Evolutionary conservation across 1,140 invertebrate species (phyloP).

Genomic region (Macrotrachela quadricornifera): DNA sequence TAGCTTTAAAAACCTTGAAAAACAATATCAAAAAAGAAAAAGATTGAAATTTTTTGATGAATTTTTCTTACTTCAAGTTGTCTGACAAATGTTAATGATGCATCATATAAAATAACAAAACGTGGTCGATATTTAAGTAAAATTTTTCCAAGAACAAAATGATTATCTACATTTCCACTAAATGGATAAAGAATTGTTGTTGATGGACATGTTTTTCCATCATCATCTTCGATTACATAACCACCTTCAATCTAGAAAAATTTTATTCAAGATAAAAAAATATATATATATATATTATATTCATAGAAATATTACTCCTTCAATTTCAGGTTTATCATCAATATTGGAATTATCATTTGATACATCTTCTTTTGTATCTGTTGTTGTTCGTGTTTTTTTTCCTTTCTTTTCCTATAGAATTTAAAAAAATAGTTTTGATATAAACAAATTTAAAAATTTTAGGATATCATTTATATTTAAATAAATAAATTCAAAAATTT

Average conservation of each 20-base stretch:
- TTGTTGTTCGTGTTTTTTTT: too few species aligned
- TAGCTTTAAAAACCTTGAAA: constrained; percentile 46
- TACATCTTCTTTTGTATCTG: too few species aligned
- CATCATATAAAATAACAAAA: constrained; percentile 72
- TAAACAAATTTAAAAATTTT: too few species aligned
- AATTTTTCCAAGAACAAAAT: constrained; percentile 15
- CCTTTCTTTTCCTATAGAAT: too few species aligned
- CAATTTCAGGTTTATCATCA: too few species aligned
- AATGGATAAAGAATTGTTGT: constrained; percentile 23
- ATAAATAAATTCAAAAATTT: not conserved
- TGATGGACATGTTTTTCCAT: constrained; percentile 16
- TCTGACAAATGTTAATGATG: constrained; percentile 58
- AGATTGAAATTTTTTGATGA: not conserved
- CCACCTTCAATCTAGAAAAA: constrained; percentile 16
- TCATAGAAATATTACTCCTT: too few species aligned
- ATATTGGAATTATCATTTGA: too few species aligned
- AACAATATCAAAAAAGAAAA: not conserved
- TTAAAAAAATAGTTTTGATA: too few species aligned
- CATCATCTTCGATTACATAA: constrained; percentile 17
- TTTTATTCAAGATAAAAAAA: too few species aligned
- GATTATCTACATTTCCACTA: constrained; percentile 20
- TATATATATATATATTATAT: too few species aligned
- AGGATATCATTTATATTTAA: too few species aligned
- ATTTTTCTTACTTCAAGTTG: constrained; percentile 50
- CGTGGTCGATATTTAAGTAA: constrained; percentile 41